Conservation (phyloP, 2,797 vertebrate genomes). For the Characodon lateralis region DNA sequence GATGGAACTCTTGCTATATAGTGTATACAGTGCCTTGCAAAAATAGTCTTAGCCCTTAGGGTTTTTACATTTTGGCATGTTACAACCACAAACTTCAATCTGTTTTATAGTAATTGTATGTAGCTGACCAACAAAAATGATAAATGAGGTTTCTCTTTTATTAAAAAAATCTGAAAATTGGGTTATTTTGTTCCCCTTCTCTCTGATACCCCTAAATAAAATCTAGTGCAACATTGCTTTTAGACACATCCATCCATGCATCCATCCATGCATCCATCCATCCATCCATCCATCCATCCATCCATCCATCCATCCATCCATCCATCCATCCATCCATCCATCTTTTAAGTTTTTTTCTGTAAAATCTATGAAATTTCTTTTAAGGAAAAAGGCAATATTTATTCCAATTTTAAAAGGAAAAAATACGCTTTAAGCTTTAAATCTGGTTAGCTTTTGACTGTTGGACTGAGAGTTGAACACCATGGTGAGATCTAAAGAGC, state of each 20-base stretch:
- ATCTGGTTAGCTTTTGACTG: neutral
- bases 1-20: neutral
- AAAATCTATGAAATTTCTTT: neutral
- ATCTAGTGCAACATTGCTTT: neutral
- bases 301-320: too few relatives aligned
- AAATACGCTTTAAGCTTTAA: neutral
- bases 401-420: neutral
- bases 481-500: neutral
- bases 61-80: neutral
- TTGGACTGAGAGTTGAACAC: neutral
- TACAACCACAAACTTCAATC: neutral
- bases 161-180: neutral
- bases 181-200: neutral
- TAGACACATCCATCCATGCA: neutral
- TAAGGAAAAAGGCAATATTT: neutral
- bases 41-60: neutral
- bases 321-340: too few relatives aligned
- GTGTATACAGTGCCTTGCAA: neutral
- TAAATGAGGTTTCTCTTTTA: neutral
- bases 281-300: too few relatives aligned
- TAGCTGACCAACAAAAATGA: neutral
- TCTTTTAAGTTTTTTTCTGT: neutral
- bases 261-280: too few relatives aligned
- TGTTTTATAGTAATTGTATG: neutral
- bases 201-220: neutral